Conservation (phyloP, 2,113 vertebrate genomes). For the Neotoma lepida region DNA sequence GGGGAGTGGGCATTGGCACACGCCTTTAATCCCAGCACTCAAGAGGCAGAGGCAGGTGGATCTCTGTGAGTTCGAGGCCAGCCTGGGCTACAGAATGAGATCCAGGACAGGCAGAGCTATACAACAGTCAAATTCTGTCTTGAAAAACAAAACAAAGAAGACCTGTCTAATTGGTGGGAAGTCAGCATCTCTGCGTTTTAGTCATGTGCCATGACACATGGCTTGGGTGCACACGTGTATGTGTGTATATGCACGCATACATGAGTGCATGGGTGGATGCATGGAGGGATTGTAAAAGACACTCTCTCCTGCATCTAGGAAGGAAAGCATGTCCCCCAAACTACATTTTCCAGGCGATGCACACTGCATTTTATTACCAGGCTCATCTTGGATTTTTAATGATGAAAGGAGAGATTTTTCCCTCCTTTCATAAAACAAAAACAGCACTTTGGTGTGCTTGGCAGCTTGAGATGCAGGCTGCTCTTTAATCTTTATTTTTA, state of each 20-base stretch:
- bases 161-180: neutral
- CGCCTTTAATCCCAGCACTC: neutral
- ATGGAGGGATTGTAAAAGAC: neutral
- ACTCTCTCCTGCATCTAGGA: neutral
- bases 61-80: neutral
- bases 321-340: neutral
- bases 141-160: neutral
- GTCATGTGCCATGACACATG: neutral
- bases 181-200: neutral
- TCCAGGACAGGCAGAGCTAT: neutral
- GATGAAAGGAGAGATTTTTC: neutral
- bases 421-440: neutral
- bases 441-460: neutral
- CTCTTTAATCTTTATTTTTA: neutral
- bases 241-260: neutral
- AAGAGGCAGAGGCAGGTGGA: neutral
- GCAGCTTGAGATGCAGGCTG: neutral
- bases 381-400: conserved; percentile 9
- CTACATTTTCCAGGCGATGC: neutral
- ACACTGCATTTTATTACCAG: neutral
- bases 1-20: neutral
- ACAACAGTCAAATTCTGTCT: neutral
- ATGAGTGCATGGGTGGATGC: neutral
- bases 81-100: neutral
- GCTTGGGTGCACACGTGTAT: neutral